Percentiles rank a stretch among this genome's conserved stretches.
Evolutionary conservation across 2,113 vertebrate genomes (phyloP).

Genomic region (Puma concolor): DNA sequence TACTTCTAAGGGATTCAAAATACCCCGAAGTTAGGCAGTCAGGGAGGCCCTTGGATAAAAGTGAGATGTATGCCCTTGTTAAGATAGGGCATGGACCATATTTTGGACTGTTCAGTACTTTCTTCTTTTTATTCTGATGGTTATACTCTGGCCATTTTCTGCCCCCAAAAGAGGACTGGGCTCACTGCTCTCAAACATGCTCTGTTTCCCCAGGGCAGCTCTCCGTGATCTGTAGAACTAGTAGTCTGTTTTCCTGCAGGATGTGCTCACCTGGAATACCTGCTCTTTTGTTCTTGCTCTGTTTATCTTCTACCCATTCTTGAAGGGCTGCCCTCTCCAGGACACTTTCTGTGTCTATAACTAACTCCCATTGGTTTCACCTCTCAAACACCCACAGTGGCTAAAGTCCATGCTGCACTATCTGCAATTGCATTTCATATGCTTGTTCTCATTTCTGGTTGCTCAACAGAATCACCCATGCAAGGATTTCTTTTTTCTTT

Average conservation of each 20-base stretch:
- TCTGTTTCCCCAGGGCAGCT: background rate
- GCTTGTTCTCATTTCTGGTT: background rate
- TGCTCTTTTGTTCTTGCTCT: background rate
- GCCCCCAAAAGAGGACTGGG: background rate
- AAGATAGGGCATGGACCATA: background rate
- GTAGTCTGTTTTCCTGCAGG: background rate
- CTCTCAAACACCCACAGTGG: background rate
- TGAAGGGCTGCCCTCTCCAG: background rate
- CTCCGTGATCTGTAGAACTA: background rate
- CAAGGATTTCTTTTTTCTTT: background rate
- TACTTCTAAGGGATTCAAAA: constrained; percentile 16
- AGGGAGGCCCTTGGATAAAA: background rate
- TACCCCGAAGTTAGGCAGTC: background rate
- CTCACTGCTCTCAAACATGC: background rate
- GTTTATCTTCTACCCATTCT: background rate
- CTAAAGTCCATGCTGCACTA: background rate
- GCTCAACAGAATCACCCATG: background rate
- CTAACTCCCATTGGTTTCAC: background rate
- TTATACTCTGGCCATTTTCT: background rate
- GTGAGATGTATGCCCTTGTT: background rate
- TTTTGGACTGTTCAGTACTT: background rate
- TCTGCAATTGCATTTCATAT: background rate
- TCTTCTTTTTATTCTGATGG: background rate
- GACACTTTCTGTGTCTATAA: background rate
- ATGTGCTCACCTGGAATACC: background rate